Percentiles rank a stretch among this genome's conserved stretches.
These are phyloP conservation scores for Phataginus tricuspis DNA, from an alignment of 2,797 vertebrate genomes.

Conservation along the genomic window DNA sequence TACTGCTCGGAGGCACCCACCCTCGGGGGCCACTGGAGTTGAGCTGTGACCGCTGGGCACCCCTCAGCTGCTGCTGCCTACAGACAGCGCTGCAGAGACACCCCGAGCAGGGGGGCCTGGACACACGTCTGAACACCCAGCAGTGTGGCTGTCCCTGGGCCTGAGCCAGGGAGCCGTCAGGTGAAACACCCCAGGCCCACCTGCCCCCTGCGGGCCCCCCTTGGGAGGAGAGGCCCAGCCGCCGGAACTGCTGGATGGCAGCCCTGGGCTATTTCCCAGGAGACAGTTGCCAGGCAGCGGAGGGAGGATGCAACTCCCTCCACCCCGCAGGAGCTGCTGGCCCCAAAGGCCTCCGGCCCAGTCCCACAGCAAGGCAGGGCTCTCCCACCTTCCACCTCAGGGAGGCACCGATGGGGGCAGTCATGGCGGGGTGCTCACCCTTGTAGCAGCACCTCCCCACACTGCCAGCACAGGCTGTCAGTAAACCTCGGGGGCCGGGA, in stretches of 20 bases:
- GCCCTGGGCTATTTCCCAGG: not conserved
- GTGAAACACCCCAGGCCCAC: not conserved
- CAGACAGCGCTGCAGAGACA: not conserved
- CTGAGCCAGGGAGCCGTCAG: no score
- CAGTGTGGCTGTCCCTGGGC: not conserved
- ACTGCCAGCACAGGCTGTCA: accelerated
- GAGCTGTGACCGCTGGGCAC: not conserved
- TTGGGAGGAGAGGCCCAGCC: not conserved
- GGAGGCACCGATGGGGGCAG: not conserved
- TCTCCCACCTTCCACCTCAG: not conserved
- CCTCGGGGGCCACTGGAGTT: no score
- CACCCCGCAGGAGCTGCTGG: not conserved
- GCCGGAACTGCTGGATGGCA: not conserved
- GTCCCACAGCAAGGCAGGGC: not conserved
- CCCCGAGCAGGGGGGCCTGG: not conserved
- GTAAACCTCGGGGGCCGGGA: not conserved
- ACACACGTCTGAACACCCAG: not conserved
- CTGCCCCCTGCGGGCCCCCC: not conserved
- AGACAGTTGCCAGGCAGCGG: conserved; percentile 17
- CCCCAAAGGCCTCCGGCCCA: not conserved
- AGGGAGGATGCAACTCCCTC: not conserved
- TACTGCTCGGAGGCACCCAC: no score
- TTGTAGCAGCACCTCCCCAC: accelerated
- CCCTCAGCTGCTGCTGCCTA: not conserved
- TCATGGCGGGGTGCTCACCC: accelerated